These are phyloP conservation scores for Rhabditoides inermis DNA, from an alignment of 2,888 invertebrate genomes.

Conservation along the genomic window DNA sequence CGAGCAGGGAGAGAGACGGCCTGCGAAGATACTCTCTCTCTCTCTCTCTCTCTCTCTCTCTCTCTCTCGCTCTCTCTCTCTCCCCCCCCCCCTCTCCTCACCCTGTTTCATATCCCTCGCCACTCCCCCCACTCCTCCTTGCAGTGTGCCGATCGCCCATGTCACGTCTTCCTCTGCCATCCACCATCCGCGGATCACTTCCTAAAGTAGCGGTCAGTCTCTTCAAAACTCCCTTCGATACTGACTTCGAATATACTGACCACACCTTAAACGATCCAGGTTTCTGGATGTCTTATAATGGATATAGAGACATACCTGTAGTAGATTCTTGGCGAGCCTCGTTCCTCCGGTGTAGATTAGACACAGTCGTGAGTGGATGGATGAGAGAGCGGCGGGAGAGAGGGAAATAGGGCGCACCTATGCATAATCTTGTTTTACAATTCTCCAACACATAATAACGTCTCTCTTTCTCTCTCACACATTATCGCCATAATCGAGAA, in stretches of 20 bases:
- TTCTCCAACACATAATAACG: no score
- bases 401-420: no score
- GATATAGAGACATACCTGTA: conserved; percentile 52
- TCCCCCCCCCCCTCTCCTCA: no score
- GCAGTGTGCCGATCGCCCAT: conserved; percentile 8
- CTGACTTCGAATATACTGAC: background rate
- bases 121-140: conserved; percentile 13
- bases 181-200: conserved; percentile 23
- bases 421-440: conserved; percentile 51
- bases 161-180: conserved; percentile 12
- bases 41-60: no score
- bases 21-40: no score
- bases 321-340: conserved; percentile 58
- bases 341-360: conserved; percentile 60
- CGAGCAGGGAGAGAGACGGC: no score
- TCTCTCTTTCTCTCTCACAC: no score
- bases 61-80: no score
- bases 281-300: background rate
- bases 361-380: conserved; percentile 54
- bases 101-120: conserved; percentile 12
- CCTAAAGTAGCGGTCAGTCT: conserved; percentile 4
- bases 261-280: background rate
- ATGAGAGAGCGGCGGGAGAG: no score
- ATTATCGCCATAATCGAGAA: no score
- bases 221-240: background rate